Evolutionary conservation across 2,113 vertebrate species (phyloP).

Genomic region (Muntiacus muntjak): DNA sequence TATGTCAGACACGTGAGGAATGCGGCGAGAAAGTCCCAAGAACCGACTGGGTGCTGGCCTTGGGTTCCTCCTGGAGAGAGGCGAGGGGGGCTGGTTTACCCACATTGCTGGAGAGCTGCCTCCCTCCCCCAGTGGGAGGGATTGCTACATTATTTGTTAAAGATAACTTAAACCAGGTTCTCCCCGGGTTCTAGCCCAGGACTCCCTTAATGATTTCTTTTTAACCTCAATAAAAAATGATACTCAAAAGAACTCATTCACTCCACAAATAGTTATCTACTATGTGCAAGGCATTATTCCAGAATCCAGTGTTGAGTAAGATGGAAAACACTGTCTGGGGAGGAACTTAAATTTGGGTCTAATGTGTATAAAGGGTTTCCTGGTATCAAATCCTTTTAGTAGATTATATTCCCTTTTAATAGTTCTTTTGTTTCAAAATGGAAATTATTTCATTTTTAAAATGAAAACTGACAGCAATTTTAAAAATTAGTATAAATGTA

Average conservation of each 20-base stretch:
- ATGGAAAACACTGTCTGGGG: neutral
- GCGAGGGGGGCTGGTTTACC: neutral
- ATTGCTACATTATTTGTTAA: neutral
- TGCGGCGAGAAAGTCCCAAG: neutral
- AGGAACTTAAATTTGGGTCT: neutral
- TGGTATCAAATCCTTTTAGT: neutral
- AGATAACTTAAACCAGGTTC: neutral
- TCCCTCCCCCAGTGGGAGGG: neutral
- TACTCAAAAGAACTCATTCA: constrained; percentile 5
- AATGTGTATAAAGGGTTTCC: neutral
- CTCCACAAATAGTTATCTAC: neutral
- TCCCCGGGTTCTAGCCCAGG: neutral
- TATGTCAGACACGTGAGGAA: constrained; percentile 38
- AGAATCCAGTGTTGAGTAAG: neutral
- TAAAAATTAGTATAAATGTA: neutral
- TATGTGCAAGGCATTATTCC: neutral
- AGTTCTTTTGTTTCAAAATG: neutral
- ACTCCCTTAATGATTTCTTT: neutral
- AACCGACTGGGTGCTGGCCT: neutral
- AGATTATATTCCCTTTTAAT: neutral
- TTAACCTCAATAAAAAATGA: neutral
- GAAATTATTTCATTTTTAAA: neutral
- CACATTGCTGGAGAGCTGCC: too few relatives aligned
- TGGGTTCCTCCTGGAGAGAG: neutral
- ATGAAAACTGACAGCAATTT: neutral